Base-by-base conservation (phyloP, 2,113 vertebrate species). In the Epinephelus fuscoguttatus region DNA sequence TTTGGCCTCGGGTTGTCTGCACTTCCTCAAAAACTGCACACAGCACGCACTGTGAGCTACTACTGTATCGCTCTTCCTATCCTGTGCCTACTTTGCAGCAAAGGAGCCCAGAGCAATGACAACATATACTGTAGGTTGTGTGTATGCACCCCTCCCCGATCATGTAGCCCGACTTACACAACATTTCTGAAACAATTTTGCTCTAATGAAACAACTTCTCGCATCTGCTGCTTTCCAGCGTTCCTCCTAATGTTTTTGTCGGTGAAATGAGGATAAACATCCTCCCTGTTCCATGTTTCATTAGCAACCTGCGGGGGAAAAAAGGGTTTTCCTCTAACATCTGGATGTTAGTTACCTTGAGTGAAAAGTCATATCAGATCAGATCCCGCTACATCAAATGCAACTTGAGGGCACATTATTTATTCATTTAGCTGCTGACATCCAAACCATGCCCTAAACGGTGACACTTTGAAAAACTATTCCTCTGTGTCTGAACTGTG, bases 341-440 rank as follows among this genome's bases (percentile, higher is more conserved):
- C 88, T 93, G 88, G 84, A 88, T 84, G 89, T 78, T 78, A 87
- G 84, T 76, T 79, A 84, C 84, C 81, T 73, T 45, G 37, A 88
- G 71, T 74, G 76, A 88, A 84, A 88, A 90, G 90, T 93, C 91
- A 87, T n/a, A 91, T 91, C 76, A 52, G 82, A 93, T 94, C 88
- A 91, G 52, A 87, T 91, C 87, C 78, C 47, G 42, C 78, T 81
- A 84, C 90, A 86, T 91, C 91, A 93, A 93, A 93, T 91, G 75
- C 78, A 90, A 94, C 91, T 91, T 76, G 85, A 93, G 90, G 89
- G 90, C 75, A 79, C 81, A 93, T 94, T 82, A 93, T 90, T 93
- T 92, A 93, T 94, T 93, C 91, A 94, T 93, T 91, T 86, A 84
- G 91, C 84, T 89, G 91, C 86, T 91, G 90, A 91, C 89, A 93